Evolutionary conservation across 2,888 invertebrate species (phyloP).

Genomic region (Siphlonurus alternatus): DNA sequence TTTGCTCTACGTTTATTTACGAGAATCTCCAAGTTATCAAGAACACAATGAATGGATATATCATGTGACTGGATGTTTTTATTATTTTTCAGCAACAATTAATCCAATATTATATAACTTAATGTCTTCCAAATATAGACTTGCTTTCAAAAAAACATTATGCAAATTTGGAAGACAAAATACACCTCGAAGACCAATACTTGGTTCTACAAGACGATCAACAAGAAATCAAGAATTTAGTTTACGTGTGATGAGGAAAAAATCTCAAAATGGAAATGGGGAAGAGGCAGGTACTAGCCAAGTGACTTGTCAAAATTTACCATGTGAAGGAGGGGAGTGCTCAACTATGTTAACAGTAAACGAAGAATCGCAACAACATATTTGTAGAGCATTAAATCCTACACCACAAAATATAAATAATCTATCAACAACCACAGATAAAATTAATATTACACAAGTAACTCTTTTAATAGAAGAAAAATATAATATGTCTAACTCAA

Average conservation of each 20-base stretch:
- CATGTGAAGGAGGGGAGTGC: not conserved
- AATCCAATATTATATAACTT: slow-evolving; percentile 78
- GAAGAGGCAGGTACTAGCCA: not conserved
- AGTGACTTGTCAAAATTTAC: too few species aligned
- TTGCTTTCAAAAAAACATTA: slow-evolving; percentile 58
- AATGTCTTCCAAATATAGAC: slow-evolving; percentile 59
- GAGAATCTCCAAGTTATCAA: slow-evolving; percentile 36
- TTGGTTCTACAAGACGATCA: not conserved
- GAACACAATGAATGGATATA: slow-evolving; percentile 62
- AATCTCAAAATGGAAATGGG: not conserved
- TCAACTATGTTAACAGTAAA: not conserved
- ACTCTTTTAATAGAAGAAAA: not conserved
- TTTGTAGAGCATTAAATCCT: not conserved
- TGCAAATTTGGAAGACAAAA: too few species aligned
- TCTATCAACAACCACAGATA: too few species aligned
- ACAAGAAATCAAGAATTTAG: not conserved
- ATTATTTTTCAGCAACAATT: slow-evolving; percentile 66
- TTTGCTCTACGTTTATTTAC: slow-evolving; percentile 61
- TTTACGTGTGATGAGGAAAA: not conserved
- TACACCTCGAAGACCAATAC: too few species aligned
- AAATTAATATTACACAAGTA: too few species aligned
- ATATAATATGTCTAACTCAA: not conserved
- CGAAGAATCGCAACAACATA: not conserved
- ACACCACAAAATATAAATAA: too few species aligned
- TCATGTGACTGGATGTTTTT: slow-evolving; percentile 60